These are phyloP conservation scores for Drosophila sproati DNA, from an alignment of 1,140 invertebrate species.

Conservation along the genomic window DNA sequence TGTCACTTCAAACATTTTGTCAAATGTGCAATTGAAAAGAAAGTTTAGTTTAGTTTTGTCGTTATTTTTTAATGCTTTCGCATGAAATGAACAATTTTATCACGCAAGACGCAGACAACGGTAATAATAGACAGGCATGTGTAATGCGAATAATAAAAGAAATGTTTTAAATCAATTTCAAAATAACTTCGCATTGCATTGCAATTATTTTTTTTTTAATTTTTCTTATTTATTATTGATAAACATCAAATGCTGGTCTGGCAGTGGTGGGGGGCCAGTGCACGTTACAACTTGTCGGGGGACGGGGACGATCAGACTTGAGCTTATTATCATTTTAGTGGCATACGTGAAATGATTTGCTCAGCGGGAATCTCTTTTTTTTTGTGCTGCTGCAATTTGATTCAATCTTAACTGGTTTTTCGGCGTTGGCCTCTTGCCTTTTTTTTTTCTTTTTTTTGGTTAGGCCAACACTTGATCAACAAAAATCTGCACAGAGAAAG, in stretches of 20 bases:
- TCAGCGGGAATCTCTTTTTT: constrained; percentile 47
- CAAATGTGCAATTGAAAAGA: constrained; percentile 78
- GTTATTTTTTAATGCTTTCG: constrained; percentile 16
- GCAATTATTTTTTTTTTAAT: constrained; percentile 36
- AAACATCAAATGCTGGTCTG: constrained; percentile 11
- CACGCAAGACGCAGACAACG: constrained; percentile 23
- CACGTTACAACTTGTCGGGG: constrained; percentile 29
- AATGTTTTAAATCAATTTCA: constrained; percentile 66
- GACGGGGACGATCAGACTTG: constrained; percentile 13
- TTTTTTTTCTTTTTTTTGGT: constrained; percentile 40
- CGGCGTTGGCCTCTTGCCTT: constrained; percentile 42
- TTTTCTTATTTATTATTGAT: constrained; percentile 32
- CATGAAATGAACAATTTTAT: constrained; percentile 26
- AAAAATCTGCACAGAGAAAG: constrained; percentile 80
- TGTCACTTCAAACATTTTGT: constrained; percentile 51
- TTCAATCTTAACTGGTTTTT: constrained; percentile 76
- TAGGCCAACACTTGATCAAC: constrained; percentile 72
- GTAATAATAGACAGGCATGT: constrained; percentile 34
- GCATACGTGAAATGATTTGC: constrained; percentile 61
- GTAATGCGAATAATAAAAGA: constrained; percentile 33
- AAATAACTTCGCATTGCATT: constrained; percentile 25
- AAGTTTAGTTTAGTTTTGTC: constrained; percentile 62
- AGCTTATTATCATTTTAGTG: constrained; percentile 57
- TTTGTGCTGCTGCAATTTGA: constrained; percentile 65
- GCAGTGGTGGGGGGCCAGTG: constrained; percentile 15